These are phyloP conservation scores for Eledona agricola DNA, from an alignment of 2,888 invertebrate genomes.

Conservation along the genomic window DNA sequence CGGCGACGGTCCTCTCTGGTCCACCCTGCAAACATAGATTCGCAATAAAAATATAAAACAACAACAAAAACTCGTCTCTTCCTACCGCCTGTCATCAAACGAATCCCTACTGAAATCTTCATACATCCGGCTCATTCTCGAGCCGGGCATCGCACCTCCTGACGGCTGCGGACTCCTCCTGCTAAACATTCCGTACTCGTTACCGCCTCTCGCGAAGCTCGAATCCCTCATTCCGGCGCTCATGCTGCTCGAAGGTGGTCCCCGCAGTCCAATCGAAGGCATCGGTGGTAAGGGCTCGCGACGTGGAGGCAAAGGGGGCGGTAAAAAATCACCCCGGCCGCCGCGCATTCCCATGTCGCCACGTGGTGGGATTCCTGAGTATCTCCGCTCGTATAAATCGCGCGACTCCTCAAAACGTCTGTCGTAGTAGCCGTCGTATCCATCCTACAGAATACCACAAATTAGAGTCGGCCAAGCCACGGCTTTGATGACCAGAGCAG, in stretches of 20 bases:
- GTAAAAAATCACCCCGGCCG: constrained; percentile 73
- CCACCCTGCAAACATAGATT: constrained; percentile 68
- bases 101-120: constrained; percentile 90
- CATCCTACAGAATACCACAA: constrained; percentile 63
- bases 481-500: no score
- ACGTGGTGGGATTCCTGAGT: constrained; percentile 68
- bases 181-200: constrained; percentile 83
- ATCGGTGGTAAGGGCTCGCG: constrained; percentile 81
- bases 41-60: constrained; percentile 22
- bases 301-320: constrained; percentile 75
- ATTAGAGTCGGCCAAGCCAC: neutral
- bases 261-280: constrained; percentile 65
- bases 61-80: constrained; percentile 49
- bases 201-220: constrained; percentile 67
- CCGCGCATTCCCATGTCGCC: constrained; percentile 59
- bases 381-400: constrained; percentile 83
- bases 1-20: constrained; percentile 83
- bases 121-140: constrained; percentile 72
- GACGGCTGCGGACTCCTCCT: constrained; percentile 81
- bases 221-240: constrained; percentile 73
- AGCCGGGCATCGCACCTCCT: constrained; percentile 55
- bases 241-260: constrained; percentile 71
- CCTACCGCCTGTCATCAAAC: constrained; percentile 88
- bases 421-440: constrained; percentile 84
- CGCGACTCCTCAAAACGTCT: constrained; percentile 81